phyloP scores from a whole-genome alignment of 1,140 invertebrate genomes.

The Latrodectus geometricus region DNA sequence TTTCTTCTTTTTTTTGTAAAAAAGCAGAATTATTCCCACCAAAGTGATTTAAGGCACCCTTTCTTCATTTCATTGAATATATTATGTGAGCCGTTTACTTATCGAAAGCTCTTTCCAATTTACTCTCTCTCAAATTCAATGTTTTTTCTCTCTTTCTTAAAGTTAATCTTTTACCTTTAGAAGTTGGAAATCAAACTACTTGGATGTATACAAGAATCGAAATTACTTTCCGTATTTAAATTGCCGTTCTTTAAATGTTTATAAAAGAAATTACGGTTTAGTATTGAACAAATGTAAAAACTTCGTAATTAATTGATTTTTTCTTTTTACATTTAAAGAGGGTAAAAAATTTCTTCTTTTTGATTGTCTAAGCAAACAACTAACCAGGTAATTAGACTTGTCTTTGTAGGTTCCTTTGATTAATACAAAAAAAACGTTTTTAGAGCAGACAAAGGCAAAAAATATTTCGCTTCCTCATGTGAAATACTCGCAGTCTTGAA shows the following conservation, averaged over 20 bases:
- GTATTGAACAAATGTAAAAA: constrained; percentile 47
- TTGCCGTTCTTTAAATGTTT: constrained; percentile 54
- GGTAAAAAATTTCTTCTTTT: constrained; percentile 17
- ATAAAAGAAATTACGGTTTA: constrained; percentile 48
- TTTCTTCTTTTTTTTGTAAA: too few species aligned
- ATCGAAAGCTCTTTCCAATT: constrained; percentile 1
- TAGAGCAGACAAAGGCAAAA: too few species aligned
- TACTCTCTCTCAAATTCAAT: not conserved
- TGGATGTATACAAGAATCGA: constrained; percentile 21
- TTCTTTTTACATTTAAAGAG: constrained; percentile 12
- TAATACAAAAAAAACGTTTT: too few species aligned
- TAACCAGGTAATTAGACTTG: constrained; percentile 52
- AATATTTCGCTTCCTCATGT: too few species aligned
- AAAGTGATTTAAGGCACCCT: not conserved
- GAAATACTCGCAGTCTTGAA: too few species aligned
- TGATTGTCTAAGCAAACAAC: constrained; percentile 41
- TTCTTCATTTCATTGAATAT: not conserved
- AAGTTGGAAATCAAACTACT: constrained; percentile 33
- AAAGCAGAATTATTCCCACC: constrained; percentile 1
- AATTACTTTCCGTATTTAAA: constrained; percentile 49
- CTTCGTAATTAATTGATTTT: constrained; percentile 50
- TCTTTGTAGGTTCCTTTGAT: not conserved
- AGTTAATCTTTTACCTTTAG: constrained; percentile 33
- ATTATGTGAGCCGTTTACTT: constrained; percentile 5
- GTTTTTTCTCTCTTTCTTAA: too few species aligned